These are phyloP conservation scores for Hydractinia symbiolongicarpus DNA, from an alignment of 30 jellyfish, hydroid and myxozoan species.

Conservation along the genomic window DNA sequence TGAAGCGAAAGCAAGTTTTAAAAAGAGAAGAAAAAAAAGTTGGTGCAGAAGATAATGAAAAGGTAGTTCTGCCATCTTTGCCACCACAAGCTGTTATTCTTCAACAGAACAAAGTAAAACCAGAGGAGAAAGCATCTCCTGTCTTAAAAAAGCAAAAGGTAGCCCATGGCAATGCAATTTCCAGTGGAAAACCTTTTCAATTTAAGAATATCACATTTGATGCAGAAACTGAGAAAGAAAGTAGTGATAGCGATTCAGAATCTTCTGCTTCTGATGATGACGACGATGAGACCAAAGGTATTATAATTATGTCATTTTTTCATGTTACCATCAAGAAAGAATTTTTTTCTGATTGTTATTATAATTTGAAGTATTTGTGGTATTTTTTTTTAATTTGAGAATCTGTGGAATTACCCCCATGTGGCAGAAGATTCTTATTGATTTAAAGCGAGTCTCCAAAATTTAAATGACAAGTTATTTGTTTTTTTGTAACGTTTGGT, in stretches of 20 bases:
- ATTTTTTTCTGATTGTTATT: no score
- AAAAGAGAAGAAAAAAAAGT: background rate
- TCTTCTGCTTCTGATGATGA: background rate
- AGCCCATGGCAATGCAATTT: background rate
- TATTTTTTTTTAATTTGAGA: background rate
- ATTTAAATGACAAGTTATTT: background rate
- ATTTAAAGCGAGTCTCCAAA: no score
- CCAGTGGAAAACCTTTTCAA: conserved; percentile 33
- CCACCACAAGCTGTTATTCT: background rate
- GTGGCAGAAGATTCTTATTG: no score
- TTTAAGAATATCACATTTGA: conserved; percentile 21
- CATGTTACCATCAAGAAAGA: background rate
- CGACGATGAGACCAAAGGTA: background rate
- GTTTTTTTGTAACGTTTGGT: background rate
- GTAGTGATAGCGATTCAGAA: conserved; percentile 23
- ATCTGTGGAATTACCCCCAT: background rate
- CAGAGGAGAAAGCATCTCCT: background rate
- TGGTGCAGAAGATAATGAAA: background rate
- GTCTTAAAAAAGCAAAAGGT: conserved; percentile 1
- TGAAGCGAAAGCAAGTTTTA: background rate
- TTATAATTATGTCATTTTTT: background rate
- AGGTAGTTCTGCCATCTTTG: background rate
- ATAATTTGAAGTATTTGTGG: background rate
- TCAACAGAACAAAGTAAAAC: background rate
- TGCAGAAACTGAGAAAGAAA: conserved; percentile 10